Evolutionary conservation across 2,888 invertebrate genomes (phyloP), one percentile per base, ranked within the genome.

Genomic region (Eupithecia subumbrata): DNA sequence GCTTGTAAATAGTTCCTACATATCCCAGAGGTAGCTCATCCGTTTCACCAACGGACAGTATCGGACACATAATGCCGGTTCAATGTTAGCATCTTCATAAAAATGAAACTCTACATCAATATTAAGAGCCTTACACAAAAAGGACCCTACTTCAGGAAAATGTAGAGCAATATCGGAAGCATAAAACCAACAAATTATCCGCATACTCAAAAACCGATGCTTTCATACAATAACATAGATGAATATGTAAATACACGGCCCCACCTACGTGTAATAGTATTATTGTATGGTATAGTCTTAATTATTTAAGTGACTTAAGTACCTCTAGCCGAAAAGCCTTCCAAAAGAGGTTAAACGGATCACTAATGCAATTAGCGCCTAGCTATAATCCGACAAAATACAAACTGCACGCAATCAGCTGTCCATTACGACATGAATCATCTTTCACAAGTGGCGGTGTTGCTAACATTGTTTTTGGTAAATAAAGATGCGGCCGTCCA

Each of bases 351-450:
- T 75, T 75, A 75, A 76, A 71, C 64, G 56, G 72, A 67, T 72
- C 74, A 72, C 52, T 81, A 79, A 79, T 78, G 69, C 77, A 79
- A 80, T 80, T 79, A 80, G 63, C 74, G 40, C 63, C 43, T 70
- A 25, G 60, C 60, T 60, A 71, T 77, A 71, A 81, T 69, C 75
- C 79, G 81, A 76, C 81, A 30, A 73, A 81, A 79, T 79, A 73
- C 52, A 76, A 72, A 69, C 73, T 78, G 71, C 74, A 68, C 72
- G 25, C 78, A 76, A 79, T 81, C 81, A 81, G 80, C 80, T 81
- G 80, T 69, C 77, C 66, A 69, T 74, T 76, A 69, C 69, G 70
- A 71, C 75, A 70, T 78, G 80, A 78, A 80, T 77, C 79, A 78
- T 73, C 76, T 76, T 76, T 79, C 71, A 72, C 69, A 79, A 79